Evolutionary conservation across 2,888 invertebrate genomes (phyloP).

Genomic region (Toxonevra muliebris): DNA sequence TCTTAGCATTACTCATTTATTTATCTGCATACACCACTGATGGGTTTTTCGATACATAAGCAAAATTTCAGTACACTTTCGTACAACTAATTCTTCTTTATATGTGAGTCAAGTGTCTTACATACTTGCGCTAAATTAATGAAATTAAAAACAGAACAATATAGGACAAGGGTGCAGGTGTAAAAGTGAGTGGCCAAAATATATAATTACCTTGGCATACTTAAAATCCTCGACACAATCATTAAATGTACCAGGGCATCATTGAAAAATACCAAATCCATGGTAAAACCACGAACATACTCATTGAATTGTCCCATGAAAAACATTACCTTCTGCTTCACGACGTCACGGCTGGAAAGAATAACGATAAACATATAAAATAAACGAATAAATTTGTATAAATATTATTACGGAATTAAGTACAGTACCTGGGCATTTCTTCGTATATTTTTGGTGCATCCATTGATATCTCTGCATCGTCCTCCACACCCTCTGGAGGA

Average conservation of each 20-base stretch:
- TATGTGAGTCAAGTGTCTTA: too few relatives aligned
- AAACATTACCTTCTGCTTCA: slow-evolving; percentile 70
- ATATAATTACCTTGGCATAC: slow-evolving; percentile 72
- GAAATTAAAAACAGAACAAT: too few relatives aligned
- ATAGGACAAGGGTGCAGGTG: too few relatives aligned
- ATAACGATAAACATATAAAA: too few relatives aligned
- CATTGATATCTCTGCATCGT: slow-evolving; percentile 80
- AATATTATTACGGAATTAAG: background rate
- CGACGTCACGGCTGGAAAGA: slow-evolving; percentile 65
- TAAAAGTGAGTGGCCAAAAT: too few relatives aligned
- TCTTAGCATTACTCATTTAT: too few relatives aligned
- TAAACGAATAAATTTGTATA: too few relatives aligned
- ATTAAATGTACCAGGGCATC: slow-evolving; percentile 88
- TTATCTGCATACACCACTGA: too few relatives aligned
- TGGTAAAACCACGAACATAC: slow-evolving; percentile 73
- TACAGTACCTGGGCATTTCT: slow-evolving; percentile 74
- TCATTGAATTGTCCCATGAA: slow-evolving; percentile 84
- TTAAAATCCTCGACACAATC: slow-evolving; percentile 83
- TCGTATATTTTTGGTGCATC: slow-evolving; percentile 89
- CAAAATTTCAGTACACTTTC: too few relatives aligned
- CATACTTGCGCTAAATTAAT: too few relatives aligned
- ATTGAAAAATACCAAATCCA: slow-evolving; percentile 88
- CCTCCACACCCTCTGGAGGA: slow-evolving; percentile 80
- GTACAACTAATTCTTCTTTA: too few relatives aligned
- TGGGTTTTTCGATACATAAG: too few relatives aligned